Conservation (phyloP, 1,140 invertebrate species). For the Ceratina japonica region DNA sequence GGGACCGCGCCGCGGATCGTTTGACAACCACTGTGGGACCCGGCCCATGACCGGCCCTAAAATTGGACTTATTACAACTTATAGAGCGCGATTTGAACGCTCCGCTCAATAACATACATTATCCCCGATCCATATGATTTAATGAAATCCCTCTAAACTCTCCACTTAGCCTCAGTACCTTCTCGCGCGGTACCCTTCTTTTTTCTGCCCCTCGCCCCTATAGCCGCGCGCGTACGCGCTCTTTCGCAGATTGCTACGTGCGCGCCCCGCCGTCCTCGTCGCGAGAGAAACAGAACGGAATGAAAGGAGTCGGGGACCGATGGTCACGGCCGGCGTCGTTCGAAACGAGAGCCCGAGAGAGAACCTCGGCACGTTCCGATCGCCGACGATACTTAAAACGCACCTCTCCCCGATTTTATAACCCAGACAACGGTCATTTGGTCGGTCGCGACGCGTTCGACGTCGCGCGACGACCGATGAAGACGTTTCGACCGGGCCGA, state of each 20-base stretch:
- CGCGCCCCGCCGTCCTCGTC: too few species aligned
- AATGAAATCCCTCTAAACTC: conserved; percentile 81
- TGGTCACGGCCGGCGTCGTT: too few species aligned
- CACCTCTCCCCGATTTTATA: too few species aligned
- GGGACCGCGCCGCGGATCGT: background rate
- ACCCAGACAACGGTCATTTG: too few species aligned
- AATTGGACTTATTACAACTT: conserved; percentile 81
- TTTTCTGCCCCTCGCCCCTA: conserved; percentile 36
- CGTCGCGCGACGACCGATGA: too few species aligned
- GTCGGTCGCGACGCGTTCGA: too few species aligned
- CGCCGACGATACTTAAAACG: too few species aligned
- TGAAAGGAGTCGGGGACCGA: too few species aligned
- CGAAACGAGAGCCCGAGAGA: too few species aligned
- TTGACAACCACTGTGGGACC: conserved; percentile 74
- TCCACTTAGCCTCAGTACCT: conserved; percentile 78
- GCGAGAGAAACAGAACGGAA: too few species aligned
- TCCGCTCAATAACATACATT: conserved; percentile 80
- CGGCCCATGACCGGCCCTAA: conserved; percentile 78
- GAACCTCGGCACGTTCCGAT: too few species aligned
- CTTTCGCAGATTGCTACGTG: conserved; percentile 51
- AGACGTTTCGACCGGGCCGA: too few species aligned
- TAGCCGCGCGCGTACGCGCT: conserved; percentile 35
- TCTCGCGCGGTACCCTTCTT: conserved; percentile 67
- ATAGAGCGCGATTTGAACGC: conserved; percentile 80
- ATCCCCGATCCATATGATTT: conserved; percentile 80